A percentile compares a stretch with the other conserved stretches of the same genome.
Evolutionary conservation across 2,797 vertebrate genomes (phyloP).

Genomic region (Pseudochromis fuscus): DNA sequence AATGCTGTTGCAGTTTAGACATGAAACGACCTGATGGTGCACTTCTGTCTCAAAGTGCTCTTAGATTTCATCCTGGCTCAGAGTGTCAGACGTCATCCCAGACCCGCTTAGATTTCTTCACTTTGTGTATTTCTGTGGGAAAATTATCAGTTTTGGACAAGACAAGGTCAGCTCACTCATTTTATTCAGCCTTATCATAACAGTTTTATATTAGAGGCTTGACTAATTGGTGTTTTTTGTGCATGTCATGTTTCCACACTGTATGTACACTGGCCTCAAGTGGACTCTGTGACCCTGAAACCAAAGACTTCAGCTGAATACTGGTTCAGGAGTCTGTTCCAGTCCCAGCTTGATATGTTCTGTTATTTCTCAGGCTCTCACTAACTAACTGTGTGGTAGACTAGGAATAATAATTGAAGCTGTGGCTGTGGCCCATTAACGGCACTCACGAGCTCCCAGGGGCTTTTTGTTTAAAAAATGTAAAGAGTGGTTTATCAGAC

Average conservation of each 20-base stretch:
- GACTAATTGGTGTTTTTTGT: slow-evolving; percentile 13
- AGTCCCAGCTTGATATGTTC: slow-evolving; percentile 47
- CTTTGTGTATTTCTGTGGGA: slow-evolving; percentile 11
- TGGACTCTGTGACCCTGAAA: slow-evolving; percentile 57
- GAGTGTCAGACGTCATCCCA: slow-evolving; percentile 1
- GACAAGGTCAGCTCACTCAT: background rate
- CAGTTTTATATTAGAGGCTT: slow-evolving; percentile 5
- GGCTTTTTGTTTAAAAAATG: background rate
- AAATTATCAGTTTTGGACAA: background rate
- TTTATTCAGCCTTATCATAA: background rate
- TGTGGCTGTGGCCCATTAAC: slow-evolving; percentile 1
- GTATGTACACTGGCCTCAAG: slow-evolving; percentile 15
- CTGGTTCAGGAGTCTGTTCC: slow-evolving; percentile 26
- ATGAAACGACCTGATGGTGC: slow-evolving; percentile 20
- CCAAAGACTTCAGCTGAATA: slow-evolving; percentile 42
- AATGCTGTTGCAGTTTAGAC: slow-evolving; percentile 1
- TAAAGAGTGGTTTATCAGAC: background rate
- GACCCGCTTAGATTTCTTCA: background rate
- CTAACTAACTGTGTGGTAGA: slow-evolving; percentile 28
- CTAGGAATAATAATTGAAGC: slow-evolving; percentile 27
- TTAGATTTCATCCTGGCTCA: background rate
- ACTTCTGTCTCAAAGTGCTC: background rate
- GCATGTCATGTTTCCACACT: background rate
- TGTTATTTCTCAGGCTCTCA: slow-evolving; percentile 56
- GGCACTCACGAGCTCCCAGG: background rate